Conservation (phyloP, 2,797 vertebrate genomes). For the Urophycis tenuis region DNA sequence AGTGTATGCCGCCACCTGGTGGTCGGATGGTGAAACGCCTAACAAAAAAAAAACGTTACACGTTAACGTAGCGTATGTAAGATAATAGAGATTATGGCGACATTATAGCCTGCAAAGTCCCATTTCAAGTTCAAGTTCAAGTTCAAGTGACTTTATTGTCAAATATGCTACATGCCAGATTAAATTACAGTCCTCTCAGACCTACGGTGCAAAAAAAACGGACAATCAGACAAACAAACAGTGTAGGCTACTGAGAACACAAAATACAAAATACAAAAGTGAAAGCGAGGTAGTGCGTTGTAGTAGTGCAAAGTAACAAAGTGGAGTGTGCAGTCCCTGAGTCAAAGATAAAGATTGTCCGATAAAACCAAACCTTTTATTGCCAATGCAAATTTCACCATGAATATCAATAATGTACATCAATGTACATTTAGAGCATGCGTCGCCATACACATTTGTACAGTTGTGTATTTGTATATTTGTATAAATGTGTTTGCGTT, state of each 20-base stretch:
- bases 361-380: not conserved
- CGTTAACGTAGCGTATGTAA: not conserved
- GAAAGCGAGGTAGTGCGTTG: too few species aligned
- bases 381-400: not conserved
- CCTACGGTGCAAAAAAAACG: too few species aligned
- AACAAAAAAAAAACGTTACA: not conserved
- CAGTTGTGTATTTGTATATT: too few species aligned
- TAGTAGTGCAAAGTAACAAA: too few species aligned
- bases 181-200: too few species aligned
- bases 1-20: not conserved
- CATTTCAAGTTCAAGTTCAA: slow-evolving; percentile 26
- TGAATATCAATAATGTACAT: not conserved
- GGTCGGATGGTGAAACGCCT: not conserved
- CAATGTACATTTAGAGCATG: not conserved
- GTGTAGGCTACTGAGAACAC: too few species aligned
- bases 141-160: not conserved
- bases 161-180: too few species aligned
- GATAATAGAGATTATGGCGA: too few species aligned
- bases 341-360: too few species aligned
- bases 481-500: not conserved
- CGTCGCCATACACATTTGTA: not conserved
- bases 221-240: not conserved
- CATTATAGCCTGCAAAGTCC: not conserved
- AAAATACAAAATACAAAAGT: not conserved
- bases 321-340: too few species aligned